Evolutionary conservation across 2,797 vertebrate species (phyloP).

Genomic region (Heliangelus exortis): DNA sequence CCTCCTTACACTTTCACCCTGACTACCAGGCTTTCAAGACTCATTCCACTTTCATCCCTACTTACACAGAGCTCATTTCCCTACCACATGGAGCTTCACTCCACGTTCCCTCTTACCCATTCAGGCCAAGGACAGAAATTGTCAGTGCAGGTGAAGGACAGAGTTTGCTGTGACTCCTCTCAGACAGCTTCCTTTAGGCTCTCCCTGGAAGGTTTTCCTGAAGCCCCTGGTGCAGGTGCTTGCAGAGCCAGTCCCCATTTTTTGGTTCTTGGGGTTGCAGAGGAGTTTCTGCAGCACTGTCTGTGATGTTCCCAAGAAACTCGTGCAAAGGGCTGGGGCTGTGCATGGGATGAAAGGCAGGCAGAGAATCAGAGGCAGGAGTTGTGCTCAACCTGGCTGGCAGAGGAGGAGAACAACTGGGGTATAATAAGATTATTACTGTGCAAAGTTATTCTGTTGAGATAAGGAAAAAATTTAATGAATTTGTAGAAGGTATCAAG

Average conservation of each 20-base stretch:
- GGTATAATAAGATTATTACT: constrained; percentile 51
- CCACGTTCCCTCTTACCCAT: not conserved
- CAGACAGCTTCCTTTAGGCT: not conserved
- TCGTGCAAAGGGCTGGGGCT: accelerated
- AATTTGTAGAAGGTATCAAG: constrained; percentile 45
- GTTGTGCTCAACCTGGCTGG: not conserved
- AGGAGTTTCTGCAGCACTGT: not conserved
- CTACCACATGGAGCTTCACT: not conserved
- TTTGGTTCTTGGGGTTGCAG: not conserved
- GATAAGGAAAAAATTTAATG: constrained; percentile 61
- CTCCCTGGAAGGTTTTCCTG: not conserved
- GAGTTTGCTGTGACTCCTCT: not conserved
- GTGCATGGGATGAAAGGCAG: not conserved
- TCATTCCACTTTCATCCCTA: not conserved
- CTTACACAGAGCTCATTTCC: not conserved
- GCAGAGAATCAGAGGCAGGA: not conserved
- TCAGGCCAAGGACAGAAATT: not conserved
- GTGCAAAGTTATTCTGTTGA: constrained; percentile 51
- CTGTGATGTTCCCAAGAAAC: not conserved
- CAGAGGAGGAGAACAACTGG: constrained; percentile 9
- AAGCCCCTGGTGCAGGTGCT: accelerated
- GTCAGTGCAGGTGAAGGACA: not conserved
- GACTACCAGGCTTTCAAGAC: not conserved
- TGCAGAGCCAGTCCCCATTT: not conserved
- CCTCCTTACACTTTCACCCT: not conserved